A percentile compares a stretch with the other conserved stretches of the same genome.
phyloP scores from a whole-genome alignment of 2,113 vertebrate genomes.

The Elephantulus edwardii region DNA sequence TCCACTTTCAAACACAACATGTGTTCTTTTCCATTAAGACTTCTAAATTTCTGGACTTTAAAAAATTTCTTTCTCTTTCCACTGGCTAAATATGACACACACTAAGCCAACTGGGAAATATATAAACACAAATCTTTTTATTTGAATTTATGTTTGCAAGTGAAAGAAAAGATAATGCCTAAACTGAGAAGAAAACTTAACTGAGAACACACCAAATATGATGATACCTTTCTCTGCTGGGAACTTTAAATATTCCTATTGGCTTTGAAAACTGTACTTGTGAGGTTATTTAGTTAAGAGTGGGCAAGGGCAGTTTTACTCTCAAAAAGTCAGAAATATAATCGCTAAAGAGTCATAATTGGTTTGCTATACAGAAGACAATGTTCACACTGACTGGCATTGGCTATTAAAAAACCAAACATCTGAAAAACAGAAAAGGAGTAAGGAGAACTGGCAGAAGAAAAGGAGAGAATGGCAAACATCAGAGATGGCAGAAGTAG shows the following conservation, averaged over 20 bases:
- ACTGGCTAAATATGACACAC: background rate
- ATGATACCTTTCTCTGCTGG: background rate
- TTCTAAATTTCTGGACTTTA: background rate
- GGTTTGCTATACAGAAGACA: background rate
- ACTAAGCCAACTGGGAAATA: background rate
- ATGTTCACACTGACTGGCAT: background rate
- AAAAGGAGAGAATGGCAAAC: background rate
- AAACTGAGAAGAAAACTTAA: background rate
- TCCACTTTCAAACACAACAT: background rate
- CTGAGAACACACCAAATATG: background rate
- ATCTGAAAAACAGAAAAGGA: background rate
- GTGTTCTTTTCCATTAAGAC: background rate
- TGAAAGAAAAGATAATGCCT: background rate
- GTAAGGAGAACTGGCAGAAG: background rate
- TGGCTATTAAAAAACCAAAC: background rate
- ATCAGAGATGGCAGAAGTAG: no score
- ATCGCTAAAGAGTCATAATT: background rate
- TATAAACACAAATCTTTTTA: background rate
- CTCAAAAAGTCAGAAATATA: constrained; percentile 2
- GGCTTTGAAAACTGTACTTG: background rate
- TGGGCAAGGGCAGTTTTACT: background rate
- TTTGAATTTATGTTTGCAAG: background rate
- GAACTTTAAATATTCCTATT: background rate
- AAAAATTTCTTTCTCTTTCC: background rate
- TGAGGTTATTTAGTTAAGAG: background rate